Evolutionary conservation across 2,113 vertebrate species (phyloP), one percentile per base, ranked within the genome.

Genomic region (Eonycteris spelaea): DNA sequence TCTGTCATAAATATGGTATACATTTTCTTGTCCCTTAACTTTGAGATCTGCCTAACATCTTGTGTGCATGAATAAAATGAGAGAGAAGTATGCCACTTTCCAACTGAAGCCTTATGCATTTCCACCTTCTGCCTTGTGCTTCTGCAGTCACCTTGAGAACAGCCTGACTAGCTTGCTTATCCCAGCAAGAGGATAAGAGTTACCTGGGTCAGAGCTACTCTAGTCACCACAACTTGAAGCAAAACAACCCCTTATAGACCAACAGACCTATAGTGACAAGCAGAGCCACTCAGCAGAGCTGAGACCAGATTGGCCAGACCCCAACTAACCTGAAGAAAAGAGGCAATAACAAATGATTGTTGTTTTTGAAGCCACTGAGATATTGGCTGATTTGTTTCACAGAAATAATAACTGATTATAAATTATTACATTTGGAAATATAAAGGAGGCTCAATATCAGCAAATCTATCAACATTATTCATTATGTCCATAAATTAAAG

Each of bases 401-500:
- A 83, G 33, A 83, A 93, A 86, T 91, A 89, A 33, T 86, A 77
- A 59, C 38, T 53, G 55, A 91, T 43, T 13, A 74, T 14, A 78
- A 15, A 45, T 51, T 51, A 83, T 61, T 86, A 90, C 40, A 63
- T 83, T 82, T 77, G 14, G 14, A 95, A 94, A 92, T 71, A 38
- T n/a, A 87, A 94, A 80, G 16, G 53, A 82, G 53, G n/a, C 82
- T 92, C n/a, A 28, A 5, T 80, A 87, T 86, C 48, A 83, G 63
- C 15, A 94, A 90, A 75, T 94, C n/a, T 86, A 91, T 80, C 26
- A 77, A 70, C 45, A 48, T 75, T 95, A 97, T 61, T 94, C 68
- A 87, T 87, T 18, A 84, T 3, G 40, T 90, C 80, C 71, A 43
- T 90, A 92, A 84, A 94, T 91, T 70, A 80, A 90, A 40, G 79